Base-by-base conservation (phyloP, 1,140 invertebrate genomes). In the Drosophila watanabei region DNA sequence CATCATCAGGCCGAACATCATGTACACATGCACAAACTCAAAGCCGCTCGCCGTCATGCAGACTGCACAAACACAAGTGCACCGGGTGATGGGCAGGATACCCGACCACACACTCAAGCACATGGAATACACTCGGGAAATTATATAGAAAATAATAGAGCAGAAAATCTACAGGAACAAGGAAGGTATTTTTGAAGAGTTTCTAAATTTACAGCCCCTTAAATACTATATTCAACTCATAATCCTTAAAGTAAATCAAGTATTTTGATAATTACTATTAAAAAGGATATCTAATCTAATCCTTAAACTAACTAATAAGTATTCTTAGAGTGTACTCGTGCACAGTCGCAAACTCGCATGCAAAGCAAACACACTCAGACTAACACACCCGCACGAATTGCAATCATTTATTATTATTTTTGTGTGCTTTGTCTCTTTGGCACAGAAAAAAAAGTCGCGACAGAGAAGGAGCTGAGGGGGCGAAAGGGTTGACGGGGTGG, bases 401-500 rank as follows among this genome's bases (percentile, higher is more conserved):
- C 81, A 88, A 88, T 88, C 86, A 88, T 88, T 88, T 88, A 88
- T 88, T 88, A 88, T 88, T 88, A 88, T 88, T 89, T 89, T 90
- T 89, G 86, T 90, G 82, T 90, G 82, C 86, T 90, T 89, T 89
- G 86, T 89, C 82, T 90, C 86, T 90, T 86, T 89, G 86, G 79
- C 86, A 90, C 79, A 90, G 81, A 89, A 89, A 66, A 66, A 68
- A 90, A 92, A 91, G 88, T 92, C 80, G 78, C 75, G 66, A 75
- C 70, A 63, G 72, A 68, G 73, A 41, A 16, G 65, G 28, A 35
- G 32, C 14, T 37, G 20, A 24, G 18, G n/a, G 60, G 20, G 24
- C 30, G 20, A 52, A 43, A 14, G 62, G 32, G 33, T 57, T 33
- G 16, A 51, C 14, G 14, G 9, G 28, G 30, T 8, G 56, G 39